A percentile compares a stretch with the other conserved stretches of the same genome.
These are phyloP conservation scores for Typhlichthys subterraneus DNA, from an alignment of 2,797 vertebrate species.

Conservation along the genomic window DNA sequence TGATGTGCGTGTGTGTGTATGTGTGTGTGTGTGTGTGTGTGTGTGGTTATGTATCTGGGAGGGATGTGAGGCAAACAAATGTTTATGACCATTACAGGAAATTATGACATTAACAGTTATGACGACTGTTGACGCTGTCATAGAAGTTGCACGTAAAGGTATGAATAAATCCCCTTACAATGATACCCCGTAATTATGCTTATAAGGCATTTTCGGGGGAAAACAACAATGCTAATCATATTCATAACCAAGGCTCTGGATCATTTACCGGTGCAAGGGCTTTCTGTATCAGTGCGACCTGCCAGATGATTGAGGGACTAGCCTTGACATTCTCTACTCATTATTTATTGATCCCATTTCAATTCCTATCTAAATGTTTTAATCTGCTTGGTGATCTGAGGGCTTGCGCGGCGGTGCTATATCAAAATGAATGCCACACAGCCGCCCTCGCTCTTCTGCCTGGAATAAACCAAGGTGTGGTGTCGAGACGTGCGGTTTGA, in stretches of 20 bases:
- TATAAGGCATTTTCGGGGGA: conserved; percentile 63
- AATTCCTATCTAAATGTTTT: conserved; percentile 62
- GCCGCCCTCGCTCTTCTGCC: conserved; percentile 24
- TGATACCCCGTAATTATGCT: conserved; percentile 63
- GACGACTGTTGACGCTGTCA: conserved; percentile 52
- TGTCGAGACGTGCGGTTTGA: conserved; percentile 31
- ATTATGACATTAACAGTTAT: conserved; percentile 53
- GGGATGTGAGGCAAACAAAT: conserved; percentile 27
- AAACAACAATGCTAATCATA: conserved; percentile 77
- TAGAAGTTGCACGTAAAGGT: conserved; percentile 41
- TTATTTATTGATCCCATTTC: conserved; percentile 75
- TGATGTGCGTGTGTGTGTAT: no score
- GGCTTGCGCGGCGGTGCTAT: conserved; percentile 1
- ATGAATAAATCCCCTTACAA: conserved; percentile 40
- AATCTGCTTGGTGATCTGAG: conserved; percentile 38
- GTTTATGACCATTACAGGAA: conserved; percentile 46
- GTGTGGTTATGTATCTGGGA: neutral
- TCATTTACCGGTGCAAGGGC: conserved; percentile 70
- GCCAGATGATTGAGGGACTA: conserved; percentile 68
- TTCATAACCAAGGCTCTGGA: conserved; percentile 70
- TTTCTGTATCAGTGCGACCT: conserved; percentile 55
- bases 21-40: neutral
- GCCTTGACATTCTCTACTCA: conserved; percentile 70
- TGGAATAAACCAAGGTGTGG: conserved; percentile 40
- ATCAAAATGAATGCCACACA: conserved; percentile 33